Evolutionary conservation across 2,888 invertebrate species (phyloP), one percentile per base, ranked within the genome.

Genomic region (Margaritifera margaritifera): DNA sequence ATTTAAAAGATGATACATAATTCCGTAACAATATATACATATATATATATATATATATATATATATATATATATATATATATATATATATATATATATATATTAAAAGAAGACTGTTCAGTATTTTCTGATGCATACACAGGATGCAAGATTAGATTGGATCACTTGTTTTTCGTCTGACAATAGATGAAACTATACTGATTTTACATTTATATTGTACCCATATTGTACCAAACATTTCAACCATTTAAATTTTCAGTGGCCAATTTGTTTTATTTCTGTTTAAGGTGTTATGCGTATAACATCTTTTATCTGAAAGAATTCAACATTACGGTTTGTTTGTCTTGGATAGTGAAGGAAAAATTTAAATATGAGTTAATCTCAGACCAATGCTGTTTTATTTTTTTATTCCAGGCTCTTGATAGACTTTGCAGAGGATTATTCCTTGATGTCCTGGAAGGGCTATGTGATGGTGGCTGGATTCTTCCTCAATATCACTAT

Each of bases 401-500:
- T 56, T 53, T 57, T 61, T 31, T 22, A 31, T 76, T 80, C 15
- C 80, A 88, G 88, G 42, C 63, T 80, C 50, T 71, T 89, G 68
- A 86, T 89, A 50, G 74, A 73, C 25, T 88, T 82, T 71, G 79
- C 84, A 3, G 76, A 79, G 52, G 69, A 77, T 55, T 42, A 72
- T 15, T 53, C 66, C 0, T 73, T 77, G n/a, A 92, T 93, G 0
- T 86, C 92, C 82, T 98, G 97, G 97, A 95, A 94, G 89, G 97
- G 98, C 51, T 94, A 95, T 82, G 86, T 96, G 18, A 96, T 95
- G 89, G 61, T 66, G n/a, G 62, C 27, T 4, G 62, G 66, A 50
- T 73, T 76, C 57, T 92, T 98, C 65, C 93, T 98, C 77, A 66
- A 66, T 50, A 82, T 92, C 1, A 93, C 94, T 60, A 94, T 96